Percentiles rank a stretch among this genome's conserved stretches.
Evolutionary conservation across 2,888 invertebrate species (phyloP).

Genomic region (Catocala fraxini): DNA sequence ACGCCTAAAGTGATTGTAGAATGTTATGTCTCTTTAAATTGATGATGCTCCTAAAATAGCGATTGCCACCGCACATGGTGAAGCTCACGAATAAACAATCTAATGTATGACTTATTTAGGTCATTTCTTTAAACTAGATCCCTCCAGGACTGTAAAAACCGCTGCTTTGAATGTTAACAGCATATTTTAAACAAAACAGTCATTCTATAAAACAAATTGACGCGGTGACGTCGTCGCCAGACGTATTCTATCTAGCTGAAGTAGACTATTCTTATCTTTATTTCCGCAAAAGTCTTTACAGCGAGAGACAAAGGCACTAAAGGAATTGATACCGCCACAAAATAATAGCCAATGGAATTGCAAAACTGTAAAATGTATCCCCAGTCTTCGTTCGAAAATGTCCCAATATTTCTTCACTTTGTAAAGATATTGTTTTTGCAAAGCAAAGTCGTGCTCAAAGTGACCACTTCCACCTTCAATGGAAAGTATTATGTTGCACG

Average conservation of each 20-base stretch:
- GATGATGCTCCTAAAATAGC: conserved; percentile 40
- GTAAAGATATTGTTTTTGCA: conserved; percentile 59
- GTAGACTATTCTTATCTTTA: conserved; percentile 19
- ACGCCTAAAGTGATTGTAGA: conserved; percentile 39
- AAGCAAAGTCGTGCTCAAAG: conserved; percentile 61
- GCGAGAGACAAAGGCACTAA: conserved; percentile 31
- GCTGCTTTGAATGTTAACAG: background rate
- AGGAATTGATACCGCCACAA: conserved; percentile 32
- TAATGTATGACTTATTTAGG: conserved; percentile 20
- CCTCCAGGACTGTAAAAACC: conserved; percentile 4
- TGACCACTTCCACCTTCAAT: conserved; percentile 71
- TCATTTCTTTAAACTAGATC: conserved; percentile 15
- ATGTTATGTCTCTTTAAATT: conserved; percentile 40
- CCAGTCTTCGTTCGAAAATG: conserved; percentile 49
- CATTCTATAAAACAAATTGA: no score
- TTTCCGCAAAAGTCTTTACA: conserved; percentile 17
- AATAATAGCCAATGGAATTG: conserved; percentile 43
- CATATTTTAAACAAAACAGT: background rate
- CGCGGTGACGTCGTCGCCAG: background rate
- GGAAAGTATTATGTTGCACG: conserved; percentile 71
- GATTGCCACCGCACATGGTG: conserved; percentile 29
- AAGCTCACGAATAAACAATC: conserved; percentile 28
- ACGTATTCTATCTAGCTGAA: conserved; percentile 1
- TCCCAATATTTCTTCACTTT: conserved; percentile 57
- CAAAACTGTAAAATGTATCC: conserved; percentile 46